Percentiles rank a stretch among this genome's conserved stretches.
Conservation (phyloP, 2,888 invertebrate species). For the Drosophila melanosoma region DNA sequence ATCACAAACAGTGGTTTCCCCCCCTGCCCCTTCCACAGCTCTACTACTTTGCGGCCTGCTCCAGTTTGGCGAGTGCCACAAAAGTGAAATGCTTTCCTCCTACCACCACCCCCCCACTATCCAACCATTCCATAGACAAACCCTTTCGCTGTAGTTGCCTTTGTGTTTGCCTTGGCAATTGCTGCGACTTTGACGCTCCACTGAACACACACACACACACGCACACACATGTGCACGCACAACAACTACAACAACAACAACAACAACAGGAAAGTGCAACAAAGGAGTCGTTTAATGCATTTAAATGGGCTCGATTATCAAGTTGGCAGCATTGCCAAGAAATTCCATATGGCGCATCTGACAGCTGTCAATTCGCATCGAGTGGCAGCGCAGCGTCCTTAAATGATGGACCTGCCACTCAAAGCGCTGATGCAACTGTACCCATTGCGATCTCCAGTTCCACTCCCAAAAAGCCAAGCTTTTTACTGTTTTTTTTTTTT, state of each 20-base stretch:
- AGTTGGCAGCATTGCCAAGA: slow-evolving; percentile 47
- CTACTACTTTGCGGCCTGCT: neutral
- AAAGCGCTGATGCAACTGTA: slow-evolving; percentile 10
- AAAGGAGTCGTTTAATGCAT: slow-evolving; percentile 63
- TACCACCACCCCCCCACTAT: neutral
- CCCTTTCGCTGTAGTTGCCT: slow-evolving; percentile 4
- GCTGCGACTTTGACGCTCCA: slow-evolving; percentile 32
- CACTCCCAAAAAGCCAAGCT: neutral
- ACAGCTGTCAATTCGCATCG: slow-evolving; percentile 57
- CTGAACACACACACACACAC: slow-evolving; percentile 32
- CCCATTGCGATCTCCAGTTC: slow-evolving; percentile 2
- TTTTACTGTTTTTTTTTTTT: neutral
- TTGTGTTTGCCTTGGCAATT: slow-evolving; percentile 37
- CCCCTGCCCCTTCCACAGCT: neutral
- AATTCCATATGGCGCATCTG: slow-evolving; percentile 52
- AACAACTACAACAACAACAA: neutral
- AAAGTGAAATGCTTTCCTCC: slow-evolving; percentile 41
- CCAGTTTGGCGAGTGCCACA: slow-evolving; percentile 40
- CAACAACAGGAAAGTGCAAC: slow-evolving; percentile 9
- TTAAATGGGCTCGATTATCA: slow-evolving; percentile 72
- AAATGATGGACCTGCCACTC: slow-evolving; percentile 25
- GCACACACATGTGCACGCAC: neutral
- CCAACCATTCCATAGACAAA: neutral
- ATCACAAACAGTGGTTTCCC: slow-evolving; percentile 8
- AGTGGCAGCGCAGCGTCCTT: slow-evolving; percentile 41